Percentiles rank a stretch among this genome's conserved stretches.
These are phyloP conservation scores for Calephelis virginiensis DNA, from an alignment of 1,140 invertebrate species.

Conservation along the genomic window DNA sequence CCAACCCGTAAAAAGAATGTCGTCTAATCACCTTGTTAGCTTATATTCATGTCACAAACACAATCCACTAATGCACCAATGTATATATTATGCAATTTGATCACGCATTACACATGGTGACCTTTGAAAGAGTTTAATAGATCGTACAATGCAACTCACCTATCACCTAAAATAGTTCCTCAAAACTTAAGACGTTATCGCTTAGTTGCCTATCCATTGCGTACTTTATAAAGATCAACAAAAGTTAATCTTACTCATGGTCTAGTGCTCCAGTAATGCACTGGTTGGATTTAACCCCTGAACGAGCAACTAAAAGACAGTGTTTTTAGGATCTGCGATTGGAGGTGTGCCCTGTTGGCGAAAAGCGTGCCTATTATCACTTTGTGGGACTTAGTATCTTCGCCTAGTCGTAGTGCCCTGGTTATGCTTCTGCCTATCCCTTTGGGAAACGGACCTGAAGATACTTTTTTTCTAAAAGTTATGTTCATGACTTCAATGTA, in stretches of 20 bases:
- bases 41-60: conserved; percentile 46
- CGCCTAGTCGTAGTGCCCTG: too few relatives aligned
- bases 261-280: too few relatives aligned
- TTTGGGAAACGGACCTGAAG: too few relatives aligned
- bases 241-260: too few relatives aligned
- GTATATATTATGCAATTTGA: conserved; percentile 59
- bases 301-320: too few relatives aligned
- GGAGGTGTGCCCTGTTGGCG: too few relatives aligned
- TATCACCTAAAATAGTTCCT: conserved; percentile 38
- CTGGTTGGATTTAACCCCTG: too few relatives aligned
- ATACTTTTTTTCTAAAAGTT: not conserved
- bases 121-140: conserved; percentile 72
- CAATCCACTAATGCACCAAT: conserved; percentile 38
- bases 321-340: too few relatives aligned
- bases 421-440: too few relatives aligned
- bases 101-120: conserved; percentile 64
- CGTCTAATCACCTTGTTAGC: conserved; percentile 47
- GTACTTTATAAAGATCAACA: not conserved
- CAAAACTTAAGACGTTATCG: conserved; percentile 7
- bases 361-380: too few relatives aligned
- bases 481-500: conserved; percentile 28
- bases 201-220: conserved; percentile 27
- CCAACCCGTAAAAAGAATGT: not conserved
- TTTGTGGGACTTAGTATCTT: too few relatives aligned
- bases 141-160: conserved; percentile 64